Percentiles rank a stretch among this genome's conserved stretches.
Evolutionary conservation across 2,888 invertebrate species (phyloP).

Genomic region (Steinernema carpocapsae): DNA sequence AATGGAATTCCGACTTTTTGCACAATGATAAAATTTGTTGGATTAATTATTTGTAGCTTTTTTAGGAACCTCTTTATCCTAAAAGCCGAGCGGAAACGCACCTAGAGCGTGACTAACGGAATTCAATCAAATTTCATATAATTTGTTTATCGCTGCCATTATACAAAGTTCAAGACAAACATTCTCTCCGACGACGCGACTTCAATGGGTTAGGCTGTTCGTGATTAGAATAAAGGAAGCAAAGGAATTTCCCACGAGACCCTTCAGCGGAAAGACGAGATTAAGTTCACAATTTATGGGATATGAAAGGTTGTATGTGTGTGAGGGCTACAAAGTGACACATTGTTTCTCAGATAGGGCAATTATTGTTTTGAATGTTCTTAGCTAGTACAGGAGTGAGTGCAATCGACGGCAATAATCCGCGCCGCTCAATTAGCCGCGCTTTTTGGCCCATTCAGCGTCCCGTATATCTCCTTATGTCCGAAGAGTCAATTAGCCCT

Average conservation of each 20-base stretch:
- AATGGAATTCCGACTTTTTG: too few relatives aligned
- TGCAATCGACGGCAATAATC: slow-evolving; percentile 1
- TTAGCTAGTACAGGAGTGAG: too few relatives aligned
- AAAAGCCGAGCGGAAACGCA: too few relatives aligned
- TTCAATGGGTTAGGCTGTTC: too few relatives aligned
- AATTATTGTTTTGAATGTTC: background rate
- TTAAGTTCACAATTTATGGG: background rate
- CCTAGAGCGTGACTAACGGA: background rate
- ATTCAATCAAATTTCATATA: background rate
- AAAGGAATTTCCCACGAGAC: too few relatives aligned
- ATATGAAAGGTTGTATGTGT: background rate
- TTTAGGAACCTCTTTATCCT: too few relatives aligned
- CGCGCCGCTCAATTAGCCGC: slow-evolving; percentile 22
- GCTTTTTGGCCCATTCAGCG: slow-evolving; percentile 9
- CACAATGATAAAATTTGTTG: too few relatives aligned
- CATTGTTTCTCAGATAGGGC: background rate
- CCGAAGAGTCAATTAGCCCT: slow-evolving; percentile 34
- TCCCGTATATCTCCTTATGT: slow-evolving; percentile 25
- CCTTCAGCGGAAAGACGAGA: too few relatives aligned
- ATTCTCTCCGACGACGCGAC: too few relatives aligned
- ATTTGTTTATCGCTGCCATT: slow-evolving; percentile 10
- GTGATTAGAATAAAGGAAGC: too few relatives aligned
- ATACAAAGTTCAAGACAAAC: background rate
- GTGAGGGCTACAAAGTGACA: background rate
- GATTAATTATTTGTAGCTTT: too few relatives aligned